Conservation (phyloP, 2,888 invertebrate genomes). For the Cecidostiba fungosa region DNA sequence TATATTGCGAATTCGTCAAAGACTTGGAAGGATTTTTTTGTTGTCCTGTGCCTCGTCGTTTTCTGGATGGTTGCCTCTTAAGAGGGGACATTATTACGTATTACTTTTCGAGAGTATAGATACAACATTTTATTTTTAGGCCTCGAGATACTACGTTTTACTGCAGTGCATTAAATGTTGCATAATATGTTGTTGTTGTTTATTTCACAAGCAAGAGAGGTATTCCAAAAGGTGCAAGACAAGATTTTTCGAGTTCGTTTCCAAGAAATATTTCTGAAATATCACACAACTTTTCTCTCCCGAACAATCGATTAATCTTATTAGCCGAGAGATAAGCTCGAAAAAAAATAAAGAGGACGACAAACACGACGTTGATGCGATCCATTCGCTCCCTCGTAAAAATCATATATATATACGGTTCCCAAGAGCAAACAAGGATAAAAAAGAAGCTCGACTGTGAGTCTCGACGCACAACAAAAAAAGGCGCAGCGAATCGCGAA, state of each 20-base stretch:
- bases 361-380: conserved; percentile 22
- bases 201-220: background rate
- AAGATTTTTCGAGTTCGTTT: background rate
- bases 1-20: no score
- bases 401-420: conserved; percentile 42
- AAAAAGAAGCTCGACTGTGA: conserved; percentile 15
- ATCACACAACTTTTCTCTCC: background rate
- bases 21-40: no score
- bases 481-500: conserved; percentile 37
- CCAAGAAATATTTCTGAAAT: background rate
- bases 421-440: conserved; percentile 48
- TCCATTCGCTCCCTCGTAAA: conserved; percentile 37
- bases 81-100: no score
- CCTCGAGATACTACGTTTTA: no score
- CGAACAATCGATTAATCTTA: conserved; percentile 45
- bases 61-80: no score
- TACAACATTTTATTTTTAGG: no score
- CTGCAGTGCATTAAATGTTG: background rate
- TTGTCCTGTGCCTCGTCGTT: no score
- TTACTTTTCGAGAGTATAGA: no score
- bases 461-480: background rate
- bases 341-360: background rate
- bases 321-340: conserved; percentile 19
- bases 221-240: background rate
- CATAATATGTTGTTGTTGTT: background rate